Conservation (phyloP, 2,113 vertebrate genomes). For the Galemys pyrenaicus region DNA sequence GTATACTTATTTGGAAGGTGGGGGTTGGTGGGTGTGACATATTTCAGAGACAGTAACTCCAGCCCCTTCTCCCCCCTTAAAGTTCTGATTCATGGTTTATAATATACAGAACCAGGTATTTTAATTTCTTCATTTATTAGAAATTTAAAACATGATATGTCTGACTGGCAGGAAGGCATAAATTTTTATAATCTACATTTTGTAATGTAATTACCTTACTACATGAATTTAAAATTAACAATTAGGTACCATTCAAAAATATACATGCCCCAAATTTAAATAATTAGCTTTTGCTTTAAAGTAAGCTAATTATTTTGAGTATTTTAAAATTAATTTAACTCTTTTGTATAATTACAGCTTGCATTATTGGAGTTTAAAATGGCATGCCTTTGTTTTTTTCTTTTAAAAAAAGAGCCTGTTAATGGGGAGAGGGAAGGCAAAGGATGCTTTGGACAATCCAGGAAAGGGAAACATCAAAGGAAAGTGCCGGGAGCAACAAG, state of each 20-base stretch:
- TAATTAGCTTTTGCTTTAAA: constrained; percentile 55
- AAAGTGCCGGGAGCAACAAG: not conserved
- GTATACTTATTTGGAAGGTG: not conserved
- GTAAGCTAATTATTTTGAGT: constrained; percentile 59
- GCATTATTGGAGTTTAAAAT: constrained; percentile 58
- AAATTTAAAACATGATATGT: constrained; percentile 9
- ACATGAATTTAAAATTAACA: constrained; percentile 56
- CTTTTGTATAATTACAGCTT: constrained; percentile 67
- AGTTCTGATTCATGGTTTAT: constrained; percentile 31
- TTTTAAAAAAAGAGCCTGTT: constrained; percentile 15
- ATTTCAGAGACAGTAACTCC: not conserved
- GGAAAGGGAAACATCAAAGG: not conserved
- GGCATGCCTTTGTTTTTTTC: not conserved
- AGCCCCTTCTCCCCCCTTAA: not conserved
- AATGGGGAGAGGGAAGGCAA: not conserved
- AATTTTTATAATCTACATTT: constrained; percentile 49
- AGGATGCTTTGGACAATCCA: not conserved
- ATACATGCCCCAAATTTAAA: constrained; percentile 53
- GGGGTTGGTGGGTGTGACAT: not conserved
- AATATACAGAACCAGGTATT: constrained; percentile 42
- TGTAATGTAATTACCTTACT: constrained; percentile 49
- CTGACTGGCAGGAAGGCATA: not conserved
- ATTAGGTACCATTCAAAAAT: constrained; percentile 38
- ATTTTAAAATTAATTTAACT: constrained; percentile 53
- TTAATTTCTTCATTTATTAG: constrained; percentile 43